Conservation (phyloP, 2,113 vertebrate genomes). For the Myxocyprinus asiaticus region DNA sequence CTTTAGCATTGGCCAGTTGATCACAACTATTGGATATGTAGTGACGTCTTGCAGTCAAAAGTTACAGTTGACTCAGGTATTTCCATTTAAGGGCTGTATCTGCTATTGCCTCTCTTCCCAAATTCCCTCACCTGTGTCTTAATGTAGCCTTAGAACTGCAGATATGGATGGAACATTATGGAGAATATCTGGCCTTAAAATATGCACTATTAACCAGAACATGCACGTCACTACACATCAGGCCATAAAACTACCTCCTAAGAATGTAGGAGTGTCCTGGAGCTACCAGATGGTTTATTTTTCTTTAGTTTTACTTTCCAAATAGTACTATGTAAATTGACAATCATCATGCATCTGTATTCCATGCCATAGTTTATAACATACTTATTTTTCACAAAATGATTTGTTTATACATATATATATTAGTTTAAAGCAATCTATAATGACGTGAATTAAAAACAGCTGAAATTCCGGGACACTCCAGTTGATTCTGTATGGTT, state of each 20-base stretch:
- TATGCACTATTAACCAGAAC: conserved; percentile 67
- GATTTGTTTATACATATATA: too few species aligned
- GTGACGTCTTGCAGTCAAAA: conserved; percentile 33
- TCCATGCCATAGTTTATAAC: neutral
- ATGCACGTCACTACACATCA: conserved; percentile 49
- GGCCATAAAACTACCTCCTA: conserved; percentile 70
- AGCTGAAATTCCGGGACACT: conserved; percentile 57
- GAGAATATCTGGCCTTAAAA: conserved; percentile 72
- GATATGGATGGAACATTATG: conserved; percentile 51
- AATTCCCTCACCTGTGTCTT: conserved; percentile 67
- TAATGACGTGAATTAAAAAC: conserved; percentile 16
- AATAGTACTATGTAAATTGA: conserved; percentile 32
- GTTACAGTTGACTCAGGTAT: conserved; percentile 72
- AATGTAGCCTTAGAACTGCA: conserved; percentile 67
- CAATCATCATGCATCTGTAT: conserved; percentile 56
- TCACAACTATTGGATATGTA: conserved; percentile 24
- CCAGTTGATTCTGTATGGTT: conserved; percentile 31
- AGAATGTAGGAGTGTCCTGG: conserved; percentile 72
- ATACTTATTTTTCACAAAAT: neutral
- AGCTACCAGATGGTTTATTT: neutral
- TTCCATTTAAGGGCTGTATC: conserved; percentile 70
- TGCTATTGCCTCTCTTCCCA: conserved; percentile 56
- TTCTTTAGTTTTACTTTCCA: neutral
- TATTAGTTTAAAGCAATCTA: neutral
- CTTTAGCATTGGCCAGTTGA: conserved; percentile 5